A percentile compares a stretch with the other conserved stretches of the same genome.
phyloP scores from a whole-genome alignment of 2,113 vertebrate species.

The Chaenogobius annularis region DNA sequence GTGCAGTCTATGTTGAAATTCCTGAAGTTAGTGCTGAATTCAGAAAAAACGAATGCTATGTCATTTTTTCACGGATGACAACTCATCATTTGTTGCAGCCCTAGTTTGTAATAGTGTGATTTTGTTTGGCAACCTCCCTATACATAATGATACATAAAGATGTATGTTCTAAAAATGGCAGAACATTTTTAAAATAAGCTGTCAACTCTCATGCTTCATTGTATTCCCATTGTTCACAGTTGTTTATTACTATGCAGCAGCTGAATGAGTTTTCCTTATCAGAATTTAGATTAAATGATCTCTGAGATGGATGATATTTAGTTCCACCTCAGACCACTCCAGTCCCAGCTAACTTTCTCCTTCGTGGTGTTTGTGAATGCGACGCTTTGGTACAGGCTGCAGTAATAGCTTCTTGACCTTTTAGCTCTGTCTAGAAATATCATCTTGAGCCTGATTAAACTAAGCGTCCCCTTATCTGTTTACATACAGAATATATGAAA shows the following conservation, averaged over 20 bases:
- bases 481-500: not conserved
- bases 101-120: too few species aligned
- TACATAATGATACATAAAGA: too few species aligned
- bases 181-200: not conserved
- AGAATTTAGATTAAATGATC: not conserved
- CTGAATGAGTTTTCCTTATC: not conserved
- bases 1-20: too few species aligned
- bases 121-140: too few species aligned
- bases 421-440: not conserved
- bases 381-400: not conserved
- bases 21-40: too few species aligned
- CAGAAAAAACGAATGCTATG: too few species aligned
- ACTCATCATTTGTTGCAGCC: too few species aligned
- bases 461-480: not conserved
- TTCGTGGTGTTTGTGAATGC: not conserved
- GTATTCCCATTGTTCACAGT: not conserved
- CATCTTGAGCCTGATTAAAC: slow-evolving; percentile 1
- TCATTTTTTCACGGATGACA: too few species aligned
- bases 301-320: not conserved
- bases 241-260: not conserved
- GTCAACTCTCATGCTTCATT: not conserved
- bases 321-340: not conserved
- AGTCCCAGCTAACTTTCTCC: not conserved
- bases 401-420: not conserved
- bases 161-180: not conserved